Evolutionary conservation across 2,113 vertebrate species (phyloP), one percentile per base, ranked within the genome.

Genomic region (Trochalopteron elliotii): DNA sequence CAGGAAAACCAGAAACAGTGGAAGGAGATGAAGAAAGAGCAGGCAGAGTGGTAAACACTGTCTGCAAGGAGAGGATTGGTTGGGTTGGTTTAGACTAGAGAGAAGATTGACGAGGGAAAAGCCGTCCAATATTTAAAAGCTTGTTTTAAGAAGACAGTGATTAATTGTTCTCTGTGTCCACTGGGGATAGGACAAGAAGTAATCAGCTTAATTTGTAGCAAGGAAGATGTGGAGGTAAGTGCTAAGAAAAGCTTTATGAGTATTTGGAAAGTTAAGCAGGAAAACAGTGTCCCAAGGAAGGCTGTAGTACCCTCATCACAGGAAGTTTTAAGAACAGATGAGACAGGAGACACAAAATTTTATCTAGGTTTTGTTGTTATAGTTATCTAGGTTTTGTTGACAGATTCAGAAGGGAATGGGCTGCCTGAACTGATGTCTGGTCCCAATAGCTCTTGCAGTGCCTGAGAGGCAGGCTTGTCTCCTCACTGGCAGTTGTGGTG

Each of bases 71-170:
- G 64, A 74, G 27, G 31, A 25, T 87, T 47, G 30, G 47, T 52
- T 3, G 1, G 5, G 11, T 40, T 71, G n/a, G 52, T 78, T 87
- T 72, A 89, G 56, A 56, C 69, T 60, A 13, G 61, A 87, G 72
- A 63, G 39, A 83, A 92, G 69, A 82, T 30, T 71, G 83, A 76
- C 1, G 2, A 87, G 65, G 81, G 57, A 89, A 47, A 92, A 91
- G 40, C 83, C 11, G 0, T 89, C 83, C 49, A 79, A 82, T 96
- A 87, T 87, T 97, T 95, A 89, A 91, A 91, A 91, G 72, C 80
- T 94, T 94, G 83, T 87, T 91, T 94, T 94, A 94, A 97, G 91
- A 95, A 71, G 91, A 79, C 89, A 89, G 70, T 96, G 87, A 93
- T 94, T 96, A 95, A 94, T 96, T 96, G 69, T 95, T 79, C 83